A percentile compares a stretch with the other conserved stretches of the same genome.
These are phyloP conservation scores for Psephotus haematonotus DNA, from an alignment of 2,113 vertebrate species.

Conservation along the genomic window DNA sequence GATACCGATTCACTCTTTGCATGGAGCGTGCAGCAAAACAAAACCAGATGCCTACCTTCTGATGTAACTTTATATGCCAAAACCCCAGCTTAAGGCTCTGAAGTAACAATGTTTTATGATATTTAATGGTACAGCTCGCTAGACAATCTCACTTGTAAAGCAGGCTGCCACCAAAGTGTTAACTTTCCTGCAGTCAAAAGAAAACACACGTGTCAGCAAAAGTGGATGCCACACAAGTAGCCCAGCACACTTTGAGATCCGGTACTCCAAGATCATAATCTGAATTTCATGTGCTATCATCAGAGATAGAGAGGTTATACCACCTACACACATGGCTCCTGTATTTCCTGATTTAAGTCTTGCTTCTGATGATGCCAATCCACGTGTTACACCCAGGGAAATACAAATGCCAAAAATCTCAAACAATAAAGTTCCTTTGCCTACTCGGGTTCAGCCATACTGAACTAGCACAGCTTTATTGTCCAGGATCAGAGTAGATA, in stretches of 20 bases:
- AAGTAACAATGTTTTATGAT: neutral
- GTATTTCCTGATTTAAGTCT: neutral
- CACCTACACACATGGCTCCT: neutral
- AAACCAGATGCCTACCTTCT: neutral
- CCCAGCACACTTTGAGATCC: neutral
- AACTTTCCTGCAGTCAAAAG: neutral
- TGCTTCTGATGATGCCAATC: neutral
- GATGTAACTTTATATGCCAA: neutral
- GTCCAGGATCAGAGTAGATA: neutral
- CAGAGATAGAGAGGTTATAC: neutral
- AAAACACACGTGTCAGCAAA: neutral
- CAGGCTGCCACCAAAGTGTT: neutral
- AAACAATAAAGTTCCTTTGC: neutral
- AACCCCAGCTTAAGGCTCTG: neutral
- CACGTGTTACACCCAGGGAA: neutral
- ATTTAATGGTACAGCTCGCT: neutral
- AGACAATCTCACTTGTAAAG: neutral
- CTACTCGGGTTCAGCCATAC: neutral
- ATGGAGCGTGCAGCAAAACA: neutral
- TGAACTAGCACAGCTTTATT: neutral
- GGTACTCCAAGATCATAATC: neutral
- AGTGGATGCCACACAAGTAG: neutral
- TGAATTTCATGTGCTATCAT: neutral
- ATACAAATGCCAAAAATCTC: neutral
- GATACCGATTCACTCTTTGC: neutral